These are phyloP conservation scores for Andrena minutula DNA, from an alignment of 2,888 invertebrate genomes.

Conservation along the genomic window DNA sequence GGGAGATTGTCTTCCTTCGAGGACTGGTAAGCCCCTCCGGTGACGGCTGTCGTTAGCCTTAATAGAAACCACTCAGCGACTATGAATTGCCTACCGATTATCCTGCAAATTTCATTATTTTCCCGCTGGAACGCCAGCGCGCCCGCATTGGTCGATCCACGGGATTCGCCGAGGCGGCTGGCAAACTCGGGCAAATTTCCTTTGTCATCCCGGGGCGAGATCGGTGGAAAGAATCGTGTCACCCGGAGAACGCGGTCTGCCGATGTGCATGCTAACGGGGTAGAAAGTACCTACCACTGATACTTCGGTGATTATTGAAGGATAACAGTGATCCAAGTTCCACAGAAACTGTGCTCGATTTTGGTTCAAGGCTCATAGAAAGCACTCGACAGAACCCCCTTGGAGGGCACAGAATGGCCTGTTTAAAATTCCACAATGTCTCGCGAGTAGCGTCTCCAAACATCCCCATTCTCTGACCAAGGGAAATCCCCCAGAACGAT, in stretches of 20 bases:
- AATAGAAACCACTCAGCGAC: slow-evolving; percentile 80
- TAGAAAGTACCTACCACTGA: not conserved
- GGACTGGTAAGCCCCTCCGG: slow-evolving; percentile 56
- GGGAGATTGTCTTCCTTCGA: slow-evolving; percentile 84
- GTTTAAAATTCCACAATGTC: slow-evolving; percentile 33
- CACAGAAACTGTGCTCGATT: not conserved
- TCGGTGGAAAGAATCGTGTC: slow-evolving; percentile 62
- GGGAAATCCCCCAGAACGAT: slow-evolving; percentile 37
- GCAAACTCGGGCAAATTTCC: slow-evolving; percentile 60
- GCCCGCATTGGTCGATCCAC: slow-evolving; percentile 44
- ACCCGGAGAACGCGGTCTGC: slow-evolving; percentile 19
- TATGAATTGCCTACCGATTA: slow-evolving; percentile 83
- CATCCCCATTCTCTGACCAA: slow-evolving; percentile 16
- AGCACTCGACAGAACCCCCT: not conserved
- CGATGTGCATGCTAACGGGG: not conserved
- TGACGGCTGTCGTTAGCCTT: slow-evolving; percentile 67
- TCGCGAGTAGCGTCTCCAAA: slow-evolving; percentile 18
- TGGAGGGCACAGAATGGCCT: not conserved
- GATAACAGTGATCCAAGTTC: not conserved
- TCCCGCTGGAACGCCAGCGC: slow-evolving; percentile 68
- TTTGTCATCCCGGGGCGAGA: slow-evolving; percentile 36
- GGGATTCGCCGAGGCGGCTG: slow-evolving; percentile 34
- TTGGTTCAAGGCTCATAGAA: not conserved
- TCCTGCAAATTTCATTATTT: slow-evolving; percentile 84
- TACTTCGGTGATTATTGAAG: not conserved